Evolutionary conservation across 2,888 invertebrate species (phyloP), one percentile per base, ranked within the genome.

Genomic region (Parthenolecanium corni): DNA sequence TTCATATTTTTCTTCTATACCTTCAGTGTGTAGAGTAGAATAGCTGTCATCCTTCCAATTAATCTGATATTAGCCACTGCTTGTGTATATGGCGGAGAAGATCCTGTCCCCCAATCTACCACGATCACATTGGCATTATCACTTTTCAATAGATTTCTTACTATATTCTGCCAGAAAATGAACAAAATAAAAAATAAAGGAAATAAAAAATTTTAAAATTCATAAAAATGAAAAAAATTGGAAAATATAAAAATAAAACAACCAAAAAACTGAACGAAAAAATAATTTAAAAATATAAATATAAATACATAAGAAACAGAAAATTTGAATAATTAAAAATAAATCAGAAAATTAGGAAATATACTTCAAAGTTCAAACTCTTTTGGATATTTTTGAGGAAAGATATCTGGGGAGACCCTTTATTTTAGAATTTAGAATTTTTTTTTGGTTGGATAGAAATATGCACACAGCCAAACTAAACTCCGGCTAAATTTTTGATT

Each of bases 61-160:
- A 94, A 77, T 56, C 93, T 78, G 20, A 89, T 89, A 71, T 94
- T 94, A 1, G 92, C 91, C 2, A 89, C 91, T 0, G 95, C 93
- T 73, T 93, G 91, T 0, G 87, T 85, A 72, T 94, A 95, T 0
- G 91, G 90, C 0, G 91, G 90, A 66, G 83, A 83, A 0, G 91
- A 86, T 0, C 91, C 93, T 4, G 82, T 82, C 65, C 86, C 81
- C 93, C 92, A 93, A 71, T 91, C 91, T 2, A 92, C 81, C 0
- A 86, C 78, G 14, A 90, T 77, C 0, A 91, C 86, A 58, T 87
- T 85, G 46, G 84, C 82, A 54, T 82, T 81, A 44, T 82, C 82
- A 61, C 82, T 80, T 1, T 79, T 78, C 6, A 93, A 73, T n/a
- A 93, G 74, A 25, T 85, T 84, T 61, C 81, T 78, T 16, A 82